Evolutionary conservation across 2,888 invertebrate species (phyloP), one percentile per base, ranked within the genome.

Genomic region (Melikaiella ostensackeni): DNA sequence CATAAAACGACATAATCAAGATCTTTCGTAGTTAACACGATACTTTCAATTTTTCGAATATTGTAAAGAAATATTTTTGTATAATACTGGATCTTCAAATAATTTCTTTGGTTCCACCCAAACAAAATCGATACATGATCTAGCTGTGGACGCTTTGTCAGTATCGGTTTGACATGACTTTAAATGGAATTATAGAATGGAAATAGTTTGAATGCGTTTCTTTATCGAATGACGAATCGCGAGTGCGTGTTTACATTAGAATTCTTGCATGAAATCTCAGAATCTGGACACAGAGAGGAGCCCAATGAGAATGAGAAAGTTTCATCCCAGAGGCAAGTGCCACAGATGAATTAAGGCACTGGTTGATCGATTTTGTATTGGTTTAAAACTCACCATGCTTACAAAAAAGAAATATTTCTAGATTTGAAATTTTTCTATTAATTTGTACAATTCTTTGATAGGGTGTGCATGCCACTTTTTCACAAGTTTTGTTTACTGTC

Each of bases 271-370:
- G 87, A 86, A 84, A 87, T 82, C 84, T 84, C 84, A 84, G 81
- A 86, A 85, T 88, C 85, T 89, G 89, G 89, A 90, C 88, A 88
- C 89, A 90, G 90, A 90, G 89, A 89, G 89, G 89, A 87, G 86
- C 82, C 86, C 82, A 81, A 78, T 74, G 21, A 42, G 42, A 74
- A 74, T 74, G 59, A 57, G 33, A 63, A 75, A 77, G 50, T 75
- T 75, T 76, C 77, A 80, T 79, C 77, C 79, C 77, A 75, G 82
- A 82, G 81, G 81, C 82, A 75, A 80, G 80, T 75, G 78, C 78
- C 78, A 78, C 46, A 75, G 78, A 80, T 75, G 50, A 83, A 73
- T 1, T 33, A 61, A 77, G 70, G 74, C 74, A 66, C 74, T 74
- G 73, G 77, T 50, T 75, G 75, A 76, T 66, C 61, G 59, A 77